Evolutionary conservation across 2,888 invertebrate species (phyloP), one percentile per base, ranked within the genome.

Genomic region (Drosophila seclusa): DNA sequence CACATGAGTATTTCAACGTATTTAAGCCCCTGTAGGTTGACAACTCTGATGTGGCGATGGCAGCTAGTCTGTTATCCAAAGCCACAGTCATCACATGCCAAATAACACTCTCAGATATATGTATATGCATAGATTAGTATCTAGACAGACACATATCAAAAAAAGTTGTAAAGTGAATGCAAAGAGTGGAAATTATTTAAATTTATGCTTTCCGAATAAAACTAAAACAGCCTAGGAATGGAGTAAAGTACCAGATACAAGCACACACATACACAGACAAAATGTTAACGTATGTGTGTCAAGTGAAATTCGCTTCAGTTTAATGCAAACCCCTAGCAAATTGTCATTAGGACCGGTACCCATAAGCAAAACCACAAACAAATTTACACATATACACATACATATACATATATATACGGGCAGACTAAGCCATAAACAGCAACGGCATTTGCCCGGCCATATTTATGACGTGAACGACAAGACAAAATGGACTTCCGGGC

Each of bases 401-500:
- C 8, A 13, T n/a, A n/a, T n/a, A 40, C 8, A 13, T n/a, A 5
- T 21, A 24, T 24, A 4, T 49, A 61, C 29, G 29, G 50, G 42
- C 62, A 58, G 54, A 69, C 87, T 78, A 74, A 70, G 75, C 87
- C 73, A 75, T 87, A 82, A 83, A 89, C 76, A 79, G 85, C 65
- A 61, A 71, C 79, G 87, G 87, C 90, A 89, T 90, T 84, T 76
- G 78, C 70, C 68, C 55, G 73, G 73, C 76, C 78, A 89, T 89
- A 87, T 87, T 87, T 87, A 87, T 87, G 87, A 87, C 89, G 87
- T 87, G 87, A 87, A 84, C 90, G 87, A 89, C 89, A 87, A 87
- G 87, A 87, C 90, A 90, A 87, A 87, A 87, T 87, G 87, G 88
- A 90, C 90, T 89, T 87, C 87, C 87, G 90, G 66, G 52, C 61